Evolutionary conservation across 2,113 vertebrate genomes (phyloP), one percentile per base, ranked within the genome.

Genomic region (Pseudolaguvia tuberculata): DNA sequence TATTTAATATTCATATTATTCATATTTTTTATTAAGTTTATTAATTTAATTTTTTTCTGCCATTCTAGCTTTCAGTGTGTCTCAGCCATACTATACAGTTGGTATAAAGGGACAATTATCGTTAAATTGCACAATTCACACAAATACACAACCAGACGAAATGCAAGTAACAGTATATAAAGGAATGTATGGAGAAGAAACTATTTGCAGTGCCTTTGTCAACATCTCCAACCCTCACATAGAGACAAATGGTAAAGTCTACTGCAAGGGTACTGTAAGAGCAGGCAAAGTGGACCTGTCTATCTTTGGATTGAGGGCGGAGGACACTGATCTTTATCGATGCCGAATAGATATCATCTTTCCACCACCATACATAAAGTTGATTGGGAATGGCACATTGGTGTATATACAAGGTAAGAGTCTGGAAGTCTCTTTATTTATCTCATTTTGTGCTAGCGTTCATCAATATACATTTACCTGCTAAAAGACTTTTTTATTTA

Each of bases 251-350:
- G 62, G 48, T 10, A 1, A 55, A 71, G 57, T 87, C 56, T 65
- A 77, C 23, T 90, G 89, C 69, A 78, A 52, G 20, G 77, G 70
- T 31, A 55, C 71, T 76, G 1, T 79, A 21, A 80, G 9, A 18
- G 77, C n/a, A 39, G 83, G 72, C 14, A 72, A 75, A 12, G 76
- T 90, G 71, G 84, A 83, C 73, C 72, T 90, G 72, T 81, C 80
- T 0, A 55, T 88, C 53, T 79, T 73, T 0, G 87, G 88, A 17
- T 83, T 90, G 50, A 82, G 35, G 35, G 73, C 72, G 8, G 55
- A 69, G 35, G 80, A 91, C 81, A 91, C 89, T 2, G 89, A 91
- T 29, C 0, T 90, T 10, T 91, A 90, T 23, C 82, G 81, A 57
- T 90, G 88, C 45, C 5, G 58, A 50, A 42, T 90, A 2, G 75